Evolutionary conservation across 2,888 invertebrate genomes (phyloP), one percentile per base, ranked within the genome.

Genomic region (Julus scandinavius): DNA sequence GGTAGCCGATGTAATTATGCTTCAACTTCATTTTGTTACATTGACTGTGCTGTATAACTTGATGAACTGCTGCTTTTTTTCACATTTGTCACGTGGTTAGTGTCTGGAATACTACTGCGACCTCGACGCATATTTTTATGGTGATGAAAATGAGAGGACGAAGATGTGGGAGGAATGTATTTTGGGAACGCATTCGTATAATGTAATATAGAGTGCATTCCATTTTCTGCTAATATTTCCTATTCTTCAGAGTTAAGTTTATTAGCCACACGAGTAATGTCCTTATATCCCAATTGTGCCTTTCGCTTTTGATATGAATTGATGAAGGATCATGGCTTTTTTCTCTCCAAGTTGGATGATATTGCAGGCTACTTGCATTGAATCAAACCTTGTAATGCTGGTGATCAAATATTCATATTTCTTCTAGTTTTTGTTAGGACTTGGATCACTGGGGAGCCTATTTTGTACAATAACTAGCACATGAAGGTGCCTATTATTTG

Each of bases 151-250:
- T 72, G 29, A 72, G 72, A 20, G 29, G 20, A 63, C n/a, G n/a
- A 63, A 72, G 45, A 45, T 45, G 45, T 45, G 45, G 20, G n/a
- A 6, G 20, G 63, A 20, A 63, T 63, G 63, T 63, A 63, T 63
- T 63, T 63, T 63, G 63, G 63, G 63, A 72, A 11, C 7, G 63
- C 63, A 72, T 72, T 72, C 9, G 20, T 38, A 15, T 80, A 80
- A 80, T 80, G 13, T 38, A 38, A 80, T 38, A 80, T 80, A 72
- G 20, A 29, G 72, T 72, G 72, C 72, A 72, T 72, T 72, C 29
- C 72, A 29, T 72, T 72, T 80, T 80, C 80, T 11, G 80, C 80
- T 80, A 80, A 80, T 80, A 80, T 80, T 80, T 29, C 80, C 80
- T 38, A 80, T 38, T 80, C 80, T 38, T 29, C 80, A 29, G 11